phyloP scores from a whole-genome alignment of 1,140 invertebrate species.

The Drosophila navojoa region DNA sequence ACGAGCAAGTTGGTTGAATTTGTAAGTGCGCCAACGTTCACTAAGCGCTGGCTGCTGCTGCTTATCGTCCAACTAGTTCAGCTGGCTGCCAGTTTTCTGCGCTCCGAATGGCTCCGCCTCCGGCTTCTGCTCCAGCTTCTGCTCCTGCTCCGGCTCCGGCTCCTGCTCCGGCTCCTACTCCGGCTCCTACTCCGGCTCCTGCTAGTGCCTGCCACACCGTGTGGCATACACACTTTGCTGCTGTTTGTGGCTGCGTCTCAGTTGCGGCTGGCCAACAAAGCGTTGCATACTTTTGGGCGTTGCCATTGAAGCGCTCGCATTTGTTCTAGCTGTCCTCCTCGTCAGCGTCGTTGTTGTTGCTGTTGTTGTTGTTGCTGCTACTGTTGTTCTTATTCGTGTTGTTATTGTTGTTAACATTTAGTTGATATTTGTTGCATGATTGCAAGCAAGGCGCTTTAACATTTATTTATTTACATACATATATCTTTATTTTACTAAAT shows the following conservation, averaged over 20 bases:
- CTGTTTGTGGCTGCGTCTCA: constrained; percentile 33
- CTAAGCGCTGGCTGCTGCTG: constrained; percentile 34
- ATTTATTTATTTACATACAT: constrained; percentile 11
- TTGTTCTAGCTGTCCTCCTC: neutral
- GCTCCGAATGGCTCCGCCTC: neutral
- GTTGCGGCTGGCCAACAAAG: constrained; percentile 38
- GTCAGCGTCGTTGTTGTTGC: constrained; percentile 4
- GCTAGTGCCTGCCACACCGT: constrained; percentile 7
- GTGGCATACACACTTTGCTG: constrained; percentile 26
- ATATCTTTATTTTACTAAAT: neutral
- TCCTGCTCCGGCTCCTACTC: neutral
- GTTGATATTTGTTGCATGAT: constrained; percentile 40
- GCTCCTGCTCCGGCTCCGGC: neutral
- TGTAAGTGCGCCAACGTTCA: constrained; percentile 69
- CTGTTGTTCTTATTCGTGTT: constrained; percentile 2
- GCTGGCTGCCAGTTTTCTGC: constrained; percentile 16
- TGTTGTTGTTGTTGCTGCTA: constrained; percentile 12
- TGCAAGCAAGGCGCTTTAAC: constrained; percentile 10
- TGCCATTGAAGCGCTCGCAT: constrained; percentile 38
- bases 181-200: neutral
- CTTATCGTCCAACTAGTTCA: constrained; percentile 1
- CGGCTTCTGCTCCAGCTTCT: neutral
- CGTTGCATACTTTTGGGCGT: constrained; percentile 50
- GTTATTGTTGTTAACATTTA: constrained; percentile 23
- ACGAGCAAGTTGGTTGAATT: constrained; percentile 78